These are phyloP conservation scores for Eristalis intricaria DNA, from an alignment of 2,888 invertebrate species.

Conservation along the genomic window DNA sequence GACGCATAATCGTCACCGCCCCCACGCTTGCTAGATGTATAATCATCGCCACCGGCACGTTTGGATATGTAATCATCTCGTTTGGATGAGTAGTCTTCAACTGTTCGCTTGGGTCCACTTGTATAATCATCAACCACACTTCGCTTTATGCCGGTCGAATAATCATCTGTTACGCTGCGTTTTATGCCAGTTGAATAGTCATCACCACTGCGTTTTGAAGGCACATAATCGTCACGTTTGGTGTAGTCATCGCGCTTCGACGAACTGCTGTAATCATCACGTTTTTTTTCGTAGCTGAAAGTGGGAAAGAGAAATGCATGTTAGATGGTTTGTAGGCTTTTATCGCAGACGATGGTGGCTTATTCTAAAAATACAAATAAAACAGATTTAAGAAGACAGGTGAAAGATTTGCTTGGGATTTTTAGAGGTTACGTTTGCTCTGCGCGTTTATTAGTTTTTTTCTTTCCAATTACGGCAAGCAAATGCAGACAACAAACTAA, in stretches of 20 bases:
- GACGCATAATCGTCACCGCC: constrained; percentile 74
- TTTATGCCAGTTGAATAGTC: constrained; percentile 75
- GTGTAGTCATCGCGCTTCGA: constrained; percentile 74
- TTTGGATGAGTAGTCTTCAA: constrained; percentile 73
- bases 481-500: background rate
- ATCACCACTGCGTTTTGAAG: constrained; percentile 72
- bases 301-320: background rate
- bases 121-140: constrained; percentile 76
- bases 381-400: background rate
- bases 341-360: background rate
- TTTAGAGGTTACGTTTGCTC: background rate
- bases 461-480: background rate
- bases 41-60: constrained; percentile 54
- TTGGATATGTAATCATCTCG: constrained; percentile 77
- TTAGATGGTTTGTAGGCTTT: background rate
- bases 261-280: constrained; percentile 77
- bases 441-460: no score
- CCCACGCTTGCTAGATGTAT: background rate
- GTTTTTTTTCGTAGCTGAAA: constrained; percentile 78
- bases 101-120: constrained; percentile 76
- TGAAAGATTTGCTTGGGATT: background rate
- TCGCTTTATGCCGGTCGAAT: constrained; percentile 75
- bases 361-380: background rate
- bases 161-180: constrained; percentile 74
- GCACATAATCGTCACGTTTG: constrained; percentile 79